Conservation (phyloP, 2,797 vertebrate species). For the Onychomys arenicola region DNA sequence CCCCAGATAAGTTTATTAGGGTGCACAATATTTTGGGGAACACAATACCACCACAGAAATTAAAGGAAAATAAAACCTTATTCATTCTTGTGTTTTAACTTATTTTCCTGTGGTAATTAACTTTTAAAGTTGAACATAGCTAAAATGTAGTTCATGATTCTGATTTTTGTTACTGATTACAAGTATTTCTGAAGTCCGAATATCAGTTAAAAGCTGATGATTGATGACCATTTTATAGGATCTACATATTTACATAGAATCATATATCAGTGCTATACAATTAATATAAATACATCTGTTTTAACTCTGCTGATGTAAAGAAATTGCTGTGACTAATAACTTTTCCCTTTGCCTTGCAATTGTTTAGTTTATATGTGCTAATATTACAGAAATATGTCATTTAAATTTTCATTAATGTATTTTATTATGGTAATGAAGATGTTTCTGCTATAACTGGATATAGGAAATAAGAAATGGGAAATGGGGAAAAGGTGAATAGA, state of each 20-base stretch:
- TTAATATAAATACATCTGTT: neutral
- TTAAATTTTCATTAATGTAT: neutral
- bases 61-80: neutral
- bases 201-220: neutral
- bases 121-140: neutral
- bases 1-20: too few species aligned
- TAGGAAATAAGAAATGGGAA: neutral
- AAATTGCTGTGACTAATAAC: neutral
- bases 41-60: too few species aligned
- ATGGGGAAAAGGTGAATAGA: neutral
- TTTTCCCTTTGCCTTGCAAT: neutral
- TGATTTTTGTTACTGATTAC: neutral
- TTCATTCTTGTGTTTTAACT: neutral
- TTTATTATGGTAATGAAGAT: neutral
- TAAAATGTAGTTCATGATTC: neutral
- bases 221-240: neutral
- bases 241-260: neutral
- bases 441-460: neutral
- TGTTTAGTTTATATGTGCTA: neutral
- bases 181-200: neutral
- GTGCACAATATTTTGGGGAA: too few species aligned
- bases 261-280: neutral
- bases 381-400: neutral
- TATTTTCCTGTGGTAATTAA: neutral
- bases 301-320: neutral